Percentiles rank a stretch among this genome's conserved stretches.
phyloP scores from a whole-genome alignment of 2,888 invertebrate species.

The Dromius quadrimaculatus region DNA sequence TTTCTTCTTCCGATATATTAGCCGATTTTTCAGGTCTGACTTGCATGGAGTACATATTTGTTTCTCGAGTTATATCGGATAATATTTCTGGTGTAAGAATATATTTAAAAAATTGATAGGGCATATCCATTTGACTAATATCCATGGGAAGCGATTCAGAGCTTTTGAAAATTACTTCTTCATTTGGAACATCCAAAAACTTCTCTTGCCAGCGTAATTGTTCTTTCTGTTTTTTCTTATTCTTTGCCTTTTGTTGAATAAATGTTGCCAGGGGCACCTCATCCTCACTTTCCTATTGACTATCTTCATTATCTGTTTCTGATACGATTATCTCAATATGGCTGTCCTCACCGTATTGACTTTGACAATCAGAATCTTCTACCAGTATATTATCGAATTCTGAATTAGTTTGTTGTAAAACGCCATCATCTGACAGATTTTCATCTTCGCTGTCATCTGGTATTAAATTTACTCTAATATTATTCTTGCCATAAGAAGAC shows the following conservation, averaged over 20 bases:
- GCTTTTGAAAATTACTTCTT: conserved; percentile 4
- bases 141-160: not conserved
- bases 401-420: conserved; percentile 4
- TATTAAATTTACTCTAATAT: not conserved
- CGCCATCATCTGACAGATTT: conserved; percentile 14
- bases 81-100: conserved; percentile 3
- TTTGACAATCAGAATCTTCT: conserved; percentile 6
- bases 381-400: not conserved
- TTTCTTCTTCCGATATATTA: not conserved
- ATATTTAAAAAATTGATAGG: conserved; percentile 5
- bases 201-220: conserved; percentile 12
- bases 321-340: not conserved
- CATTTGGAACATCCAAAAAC: conserved; percentile 14
- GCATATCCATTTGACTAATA: not conserved
- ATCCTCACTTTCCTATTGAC: conserved; percentile 11
- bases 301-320: conserved; percentile 5
- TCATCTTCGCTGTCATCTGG: conserved; percentile 16
- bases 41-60: not conserved
- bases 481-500: conserved; percentile 6
- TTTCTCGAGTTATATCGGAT: not conserved
- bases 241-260: conserved; percentile 6
- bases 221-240: conserved; percentile 9
- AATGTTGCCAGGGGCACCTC: conserved; percentile 14
- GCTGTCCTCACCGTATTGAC: not conserved
- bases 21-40: not conserved